Conservation (phyloP, 2,113 vertebrate species). For the Sander lucioperca region DNA sequence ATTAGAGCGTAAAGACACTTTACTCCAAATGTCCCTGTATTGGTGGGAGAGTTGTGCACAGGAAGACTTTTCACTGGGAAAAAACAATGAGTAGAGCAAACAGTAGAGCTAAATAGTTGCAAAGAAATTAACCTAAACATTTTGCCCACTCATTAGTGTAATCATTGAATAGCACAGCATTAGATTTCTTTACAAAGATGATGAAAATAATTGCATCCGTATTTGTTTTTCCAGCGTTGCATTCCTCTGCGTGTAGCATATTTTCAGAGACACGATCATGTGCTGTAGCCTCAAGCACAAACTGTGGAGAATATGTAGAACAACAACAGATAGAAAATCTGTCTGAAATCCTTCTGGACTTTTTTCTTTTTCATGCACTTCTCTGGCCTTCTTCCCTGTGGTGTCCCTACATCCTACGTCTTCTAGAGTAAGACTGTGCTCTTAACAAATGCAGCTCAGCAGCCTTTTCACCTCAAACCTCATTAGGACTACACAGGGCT, state of each 20-base stretch:
- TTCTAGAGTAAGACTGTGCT: slow-evolving; percentile 8
- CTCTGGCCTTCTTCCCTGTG: slow-evolving; percentile 11
- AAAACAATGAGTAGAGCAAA: slow-evolving; percentile 8
- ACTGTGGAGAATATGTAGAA: slow-evolving; percentile 21
- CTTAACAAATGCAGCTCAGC: slow-evolving; percentile 24
- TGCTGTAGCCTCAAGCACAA: slow-evolving; percentile 38
- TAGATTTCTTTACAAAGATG: neutral
- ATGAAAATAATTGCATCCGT: slow-evolving; percentile 16
- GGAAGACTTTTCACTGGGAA: neutral
- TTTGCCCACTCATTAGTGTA: neutral
- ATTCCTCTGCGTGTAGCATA: slow-evolving; percentile 21
- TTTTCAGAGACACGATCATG: slow-evolving; percentile 36
- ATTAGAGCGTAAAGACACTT: neutral
- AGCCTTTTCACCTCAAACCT: slow-evolving; percentile 45
- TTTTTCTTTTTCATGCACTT: slow-evolving; percentile 13
- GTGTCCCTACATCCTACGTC: slow-evolving; percentile 17
- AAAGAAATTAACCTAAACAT: slow-evolving; percentile 1
- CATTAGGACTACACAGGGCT: slow-evolving; percentile 30
- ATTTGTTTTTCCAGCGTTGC: neutral
- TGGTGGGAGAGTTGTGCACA: neutral
- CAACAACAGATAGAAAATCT: slow-evolving; percentile 14
- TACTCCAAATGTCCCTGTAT: neutral
- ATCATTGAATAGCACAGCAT: neutral
- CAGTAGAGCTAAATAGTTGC: slow-evolving; percentile 32
- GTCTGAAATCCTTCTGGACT: slow-evolving; percentile 24